These are phyloP conservation scores for Leptinotarsa haldemani DNA, from an alignment of 2,888 invertebrate genomes.

Conservation along the genomic window DNA sequence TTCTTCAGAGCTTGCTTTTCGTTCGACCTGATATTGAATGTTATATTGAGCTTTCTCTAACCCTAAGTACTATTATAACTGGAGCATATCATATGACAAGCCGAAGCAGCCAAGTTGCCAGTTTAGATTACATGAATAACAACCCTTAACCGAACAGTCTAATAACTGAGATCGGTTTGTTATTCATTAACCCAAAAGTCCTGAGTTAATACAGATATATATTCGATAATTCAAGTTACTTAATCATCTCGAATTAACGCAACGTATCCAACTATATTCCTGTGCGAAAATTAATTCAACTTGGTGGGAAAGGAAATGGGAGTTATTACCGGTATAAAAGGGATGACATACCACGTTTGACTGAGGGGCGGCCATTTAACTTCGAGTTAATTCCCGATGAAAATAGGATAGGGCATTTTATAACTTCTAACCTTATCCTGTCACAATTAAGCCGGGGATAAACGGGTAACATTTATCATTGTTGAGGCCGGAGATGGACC, in stretches of 20 bases:
- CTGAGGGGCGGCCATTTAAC: not conserved
- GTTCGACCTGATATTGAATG: too few species aligned
- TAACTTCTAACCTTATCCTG: conserved; percentile 1
- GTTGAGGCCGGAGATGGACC: not conserved
- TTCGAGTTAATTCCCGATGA: conserved; percentile 13
- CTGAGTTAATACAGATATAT: too few species aligned
- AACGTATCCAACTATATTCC: not conserved
- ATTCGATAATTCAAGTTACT: too few species aligned
- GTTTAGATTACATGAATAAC: too few species aligned
- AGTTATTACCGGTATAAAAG: conserved; percentile 9
- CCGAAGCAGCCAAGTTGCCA: too few species aligned
- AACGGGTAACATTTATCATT: not conserved
- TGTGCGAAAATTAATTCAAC: conserved; percentile 1
- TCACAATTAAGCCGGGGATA: conserved; percentile 1
- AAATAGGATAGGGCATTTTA: not conserved
- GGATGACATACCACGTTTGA: conserved; percentile 13
- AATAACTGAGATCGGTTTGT: too few species aligned
- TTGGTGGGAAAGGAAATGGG: not conserved
- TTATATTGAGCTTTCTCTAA: too few species aligned
- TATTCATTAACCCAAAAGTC: too few species aligned
- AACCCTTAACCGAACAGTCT: too few species aligned
- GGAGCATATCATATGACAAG: too few species aligned
- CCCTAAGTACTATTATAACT: too few species aligned
- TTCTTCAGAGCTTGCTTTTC: too few species aligned
- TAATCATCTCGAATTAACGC: not conserved